These are phyloP conservation scores for Bombus balteatus DNA, from an alignment of 1,140 invertebrate species.

Conservation along the genomic window DNA sequence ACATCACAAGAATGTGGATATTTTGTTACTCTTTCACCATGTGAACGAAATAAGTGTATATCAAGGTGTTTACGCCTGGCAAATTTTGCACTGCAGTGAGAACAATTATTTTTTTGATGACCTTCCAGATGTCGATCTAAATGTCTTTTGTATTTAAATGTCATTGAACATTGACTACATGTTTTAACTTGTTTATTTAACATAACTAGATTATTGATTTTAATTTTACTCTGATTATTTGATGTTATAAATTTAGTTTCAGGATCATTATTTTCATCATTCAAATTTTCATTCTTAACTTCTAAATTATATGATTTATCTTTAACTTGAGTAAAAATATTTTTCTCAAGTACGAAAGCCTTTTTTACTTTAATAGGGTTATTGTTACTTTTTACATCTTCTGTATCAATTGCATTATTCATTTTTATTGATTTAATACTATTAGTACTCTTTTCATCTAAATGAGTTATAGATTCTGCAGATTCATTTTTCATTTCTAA, in stretches of 20 bases:
- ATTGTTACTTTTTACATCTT: not conserved
- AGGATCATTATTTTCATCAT: constrained; percentile 23
- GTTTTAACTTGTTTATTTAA: constrained; percentile 50
- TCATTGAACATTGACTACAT: constrained; percentile 75
- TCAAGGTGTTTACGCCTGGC: constrained; percentile 76
- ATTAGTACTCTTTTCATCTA: not conserved
- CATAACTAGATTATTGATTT: constrained; percentile 23
- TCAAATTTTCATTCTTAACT: constrained; percentile 6
- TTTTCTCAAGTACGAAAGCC: constrained; percentile 6
- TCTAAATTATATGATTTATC: constrained; percentile 24
- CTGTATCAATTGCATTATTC: not conserved
- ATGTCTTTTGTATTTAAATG: constrained; percentile 76
- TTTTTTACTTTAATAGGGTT: constrained; percentile 14
- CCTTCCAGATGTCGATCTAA: constrained; percentile 78
- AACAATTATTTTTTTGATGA: constrained; percentile 78
- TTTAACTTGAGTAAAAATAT: constrained; percentile 20
- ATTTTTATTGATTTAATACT: constrained; percentile 20
- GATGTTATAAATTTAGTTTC: constrained; percentile 15
- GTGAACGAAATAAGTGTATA: constrained; percentile 75
- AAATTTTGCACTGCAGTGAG: constrained; percentile 77
- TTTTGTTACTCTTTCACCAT: constrained; percentile 72
- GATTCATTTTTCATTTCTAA: constrained; percentile 8
- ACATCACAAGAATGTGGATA: constrained; percentile 71
- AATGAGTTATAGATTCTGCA: not conserved
- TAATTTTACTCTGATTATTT: constrained; percentile 59